These are phyloP conservation scores for Hylomyscus alleni DNA, from an alignment of 2,797 vertebrate genomes.

Conservation along the genomic window DNA sequence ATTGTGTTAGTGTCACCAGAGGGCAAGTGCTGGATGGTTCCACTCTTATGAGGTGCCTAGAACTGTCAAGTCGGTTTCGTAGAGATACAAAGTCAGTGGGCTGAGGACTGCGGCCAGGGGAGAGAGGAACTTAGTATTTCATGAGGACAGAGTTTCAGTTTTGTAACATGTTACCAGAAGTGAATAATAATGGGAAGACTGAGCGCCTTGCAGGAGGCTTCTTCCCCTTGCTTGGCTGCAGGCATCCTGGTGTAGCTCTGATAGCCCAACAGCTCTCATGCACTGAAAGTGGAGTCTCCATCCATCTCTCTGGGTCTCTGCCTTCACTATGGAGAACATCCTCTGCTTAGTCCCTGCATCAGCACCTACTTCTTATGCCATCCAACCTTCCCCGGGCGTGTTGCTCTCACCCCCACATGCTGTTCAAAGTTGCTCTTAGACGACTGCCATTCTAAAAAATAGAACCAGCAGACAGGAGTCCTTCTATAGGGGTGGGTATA, in stretches of 20 bases:
- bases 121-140: neutral
- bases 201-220: neutral
- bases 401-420: neutral
- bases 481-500: too few relatives aligned
- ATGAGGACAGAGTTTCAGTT: neutral
- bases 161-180: neutral
- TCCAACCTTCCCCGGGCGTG: too few relatives aligned
- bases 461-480: neutral
- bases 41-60: neutral
- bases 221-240: neutral
- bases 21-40: neutral
- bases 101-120: neutral
- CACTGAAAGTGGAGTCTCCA: neutral
- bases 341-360: neutral
- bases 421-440: constrained; percentile 31
- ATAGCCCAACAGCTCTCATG: neutral
- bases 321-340: neutral
- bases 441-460: constrained; percentile 5
- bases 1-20: neutral
- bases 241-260: neutral
- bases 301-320: neutral
- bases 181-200: neutral
- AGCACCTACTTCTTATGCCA: neutral
- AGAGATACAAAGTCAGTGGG: neutral
- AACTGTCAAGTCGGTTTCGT: neutral